Evolutionary conservation across 2,113 vertebrate genomes (phyloP).

Genomic region (Aleadryas rufinucha): DNA sequence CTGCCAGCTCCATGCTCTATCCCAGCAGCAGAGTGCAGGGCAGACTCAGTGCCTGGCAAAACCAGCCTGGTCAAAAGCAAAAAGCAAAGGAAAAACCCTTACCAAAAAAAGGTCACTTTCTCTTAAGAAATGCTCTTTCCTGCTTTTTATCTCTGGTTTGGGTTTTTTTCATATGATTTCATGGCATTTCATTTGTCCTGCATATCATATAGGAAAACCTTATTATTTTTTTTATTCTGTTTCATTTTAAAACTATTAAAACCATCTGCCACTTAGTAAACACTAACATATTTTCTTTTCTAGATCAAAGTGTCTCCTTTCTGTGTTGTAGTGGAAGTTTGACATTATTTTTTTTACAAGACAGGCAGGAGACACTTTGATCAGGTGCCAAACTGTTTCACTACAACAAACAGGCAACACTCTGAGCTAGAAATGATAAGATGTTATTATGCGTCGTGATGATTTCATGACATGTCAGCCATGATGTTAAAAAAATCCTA

Average conservation of each 20-base stretch:
- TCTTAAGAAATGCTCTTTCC: background rate
- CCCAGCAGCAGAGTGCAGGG: background rate
- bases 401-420: slow-evolving; percentile 54
- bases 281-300: slow-evolving; percentile 53
- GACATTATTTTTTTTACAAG: slow-evolving; percentile 50
- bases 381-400: slow-evolving; percentile 45
- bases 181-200: background rate
- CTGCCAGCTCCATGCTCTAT: background rate
- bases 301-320: slow-evolving; percentile 61
- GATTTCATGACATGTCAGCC: slow-evolving; percentile 32
- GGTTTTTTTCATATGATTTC: background rate
- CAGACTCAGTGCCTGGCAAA: background rate
- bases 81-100: background rate
- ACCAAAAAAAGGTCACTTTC: background rate
- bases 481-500: background rate
- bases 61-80: background rate
- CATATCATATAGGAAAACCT: background rate
- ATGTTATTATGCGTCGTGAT: background rate
- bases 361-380: slow-evolving; percentile 55
- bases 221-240: background rate
- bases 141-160: background rate
- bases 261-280: slow-evolving; percentile 60
- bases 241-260: slow-evolving; percentile 57
- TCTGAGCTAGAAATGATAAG: slow-evolving; percentile 46
- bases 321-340: slow-evolving; percentile 45